Evolutionary conservation across 2,888 invertebrate species (phyloP).

Genomic region (Tromatobia lineatoria): DNA sequence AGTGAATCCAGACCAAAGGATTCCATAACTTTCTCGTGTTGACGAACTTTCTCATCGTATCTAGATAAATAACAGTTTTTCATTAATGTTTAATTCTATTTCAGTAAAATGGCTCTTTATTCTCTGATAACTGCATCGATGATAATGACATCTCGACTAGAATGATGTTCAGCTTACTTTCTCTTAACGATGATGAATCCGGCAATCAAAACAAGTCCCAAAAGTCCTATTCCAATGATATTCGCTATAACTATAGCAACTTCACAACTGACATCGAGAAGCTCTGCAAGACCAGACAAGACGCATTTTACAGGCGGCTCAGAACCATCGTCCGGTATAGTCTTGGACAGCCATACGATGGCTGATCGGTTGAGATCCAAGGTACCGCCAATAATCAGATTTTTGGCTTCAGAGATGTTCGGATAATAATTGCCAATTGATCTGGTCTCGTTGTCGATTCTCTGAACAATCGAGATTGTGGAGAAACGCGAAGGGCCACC

Average conservation of each 20-base stretch:
- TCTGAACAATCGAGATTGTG: conserved; percentile 88
- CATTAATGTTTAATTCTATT: neutral
- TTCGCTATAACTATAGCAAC: conserved; percentile 90
- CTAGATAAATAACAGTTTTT: conserved; percentile 79
- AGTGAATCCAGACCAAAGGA: conserved; percentile 90
- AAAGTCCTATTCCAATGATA: conserved; percentile 87
- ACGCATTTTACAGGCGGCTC: conserved; percentile 88
- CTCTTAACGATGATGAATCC: conserved; percentile 89
- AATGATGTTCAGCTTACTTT: conserved; percentile 83
- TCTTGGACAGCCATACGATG: conserved; percentile 89
- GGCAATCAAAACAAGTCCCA: conserved; percentile 88
- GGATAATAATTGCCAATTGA: conserved; percentile 88
- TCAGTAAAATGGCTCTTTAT: neutral
- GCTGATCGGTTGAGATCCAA: conserved; percentile 87
- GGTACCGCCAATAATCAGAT: conserved; percentile 86
- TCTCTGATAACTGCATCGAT: neutral
- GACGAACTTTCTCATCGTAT: conserved; percentile 89
- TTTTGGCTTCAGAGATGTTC: conserved; percentile 85
- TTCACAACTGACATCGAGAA: conserved; percentile 91
- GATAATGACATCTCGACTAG: neutral
- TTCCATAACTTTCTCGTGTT: conserved; percentile 90
- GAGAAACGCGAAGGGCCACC: conserved; percentile 90
- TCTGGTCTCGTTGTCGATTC: conserved; percentile 86
- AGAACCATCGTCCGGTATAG: conserved; percentile 90
- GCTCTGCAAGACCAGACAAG: conserved; percentile 89